Evolutionary conservation across 2,797 vertebrate species (phyloP).

Genomic region (Pangasius larnaudii): DNA sequence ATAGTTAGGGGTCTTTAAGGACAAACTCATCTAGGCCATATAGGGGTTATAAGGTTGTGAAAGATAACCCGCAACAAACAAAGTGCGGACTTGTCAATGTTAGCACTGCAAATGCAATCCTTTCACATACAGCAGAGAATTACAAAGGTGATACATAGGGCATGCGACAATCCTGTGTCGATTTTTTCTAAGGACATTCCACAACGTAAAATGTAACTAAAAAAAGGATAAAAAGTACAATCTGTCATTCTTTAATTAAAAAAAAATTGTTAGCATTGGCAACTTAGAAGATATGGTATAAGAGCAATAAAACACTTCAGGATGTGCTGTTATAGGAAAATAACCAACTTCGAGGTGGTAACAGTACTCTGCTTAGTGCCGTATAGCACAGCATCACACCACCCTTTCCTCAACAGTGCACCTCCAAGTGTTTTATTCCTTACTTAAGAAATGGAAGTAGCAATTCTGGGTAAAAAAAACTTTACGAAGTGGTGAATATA

Average conservation of each 20-base stretch:
- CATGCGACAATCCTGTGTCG: background rate
- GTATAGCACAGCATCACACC: background rate
- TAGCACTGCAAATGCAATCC: background rate
- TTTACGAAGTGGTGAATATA: background rate
- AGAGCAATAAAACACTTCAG: background rate
- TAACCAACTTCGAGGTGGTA: background rate
- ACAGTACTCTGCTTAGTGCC: background rate
- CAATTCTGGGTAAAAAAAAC: background rate
- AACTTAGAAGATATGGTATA: no score
- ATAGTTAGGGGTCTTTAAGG: background rate
- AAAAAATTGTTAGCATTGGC: background rate
- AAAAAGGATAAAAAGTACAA: background rate
- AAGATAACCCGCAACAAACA: background rate
- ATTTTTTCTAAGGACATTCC: background rate
- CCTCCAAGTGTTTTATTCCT: background rate
- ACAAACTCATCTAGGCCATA: background rate
- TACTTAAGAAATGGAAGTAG: background rate
- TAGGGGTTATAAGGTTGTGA: background rate
- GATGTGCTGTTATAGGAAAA: background rate
- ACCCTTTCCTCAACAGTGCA: background rate
- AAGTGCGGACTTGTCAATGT: background rate
- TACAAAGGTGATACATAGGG: background rate
- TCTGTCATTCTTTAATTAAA: background rate
- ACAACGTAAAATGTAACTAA: background rate
- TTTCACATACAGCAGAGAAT: background rate